phyloP scores from a whole-genome alignment of 2,888 invertebrate species.

The Aethes cnicana region DNA sequence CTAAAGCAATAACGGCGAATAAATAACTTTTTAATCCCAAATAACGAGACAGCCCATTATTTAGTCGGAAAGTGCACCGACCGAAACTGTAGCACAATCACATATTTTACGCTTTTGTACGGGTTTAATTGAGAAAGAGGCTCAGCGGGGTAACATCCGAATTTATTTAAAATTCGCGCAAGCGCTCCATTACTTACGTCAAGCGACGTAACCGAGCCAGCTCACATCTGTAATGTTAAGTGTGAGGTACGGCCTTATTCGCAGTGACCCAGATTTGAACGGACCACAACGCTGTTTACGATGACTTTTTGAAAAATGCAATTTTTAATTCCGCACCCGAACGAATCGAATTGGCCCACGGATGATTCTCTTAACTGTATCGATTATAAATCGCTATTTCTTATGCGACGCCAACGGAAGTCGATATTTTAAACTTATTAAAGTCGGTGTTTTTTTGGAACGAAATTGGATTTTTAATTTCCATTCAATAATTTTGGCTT shows the following conservation, averaged over 20 bases:
- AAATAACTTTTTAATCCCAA: conserved; percentile 74
- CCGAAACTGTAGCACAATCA: conserved; percentile 75
- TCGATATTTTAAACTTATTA: conserved; percentile 78
- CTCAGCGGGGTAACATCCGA: conserved; percentile 77
- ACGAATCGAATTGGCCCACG: conserved; percentile 62
- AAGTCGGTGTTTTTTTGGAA: conserved; percentile 54
- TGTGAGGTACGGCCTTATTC: conserved; percentile 76
- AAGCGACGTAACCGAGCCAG: conserved; percentile 63
- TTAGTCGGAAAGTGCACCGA: conserved; percentile 63
- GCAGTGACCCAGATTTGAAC: conserved; percentile 75
- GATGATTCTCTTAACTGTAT: conserved; percentile 74
- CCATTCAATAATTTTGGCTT: conserved; percentile 52
- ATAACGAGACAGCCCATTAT: conserved; percentile 72
- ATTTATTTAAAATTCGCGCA: conserved; percentile 72
- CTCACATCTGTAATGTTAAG: conserved; percentile 73
- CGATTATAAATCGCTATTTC: conserved; percentile 75
- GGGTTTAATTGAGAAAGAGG: conserved; percentile 78
- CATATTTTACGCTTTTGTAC: conserved; percentile 78
- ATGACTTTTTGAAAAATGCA: conserved; percentile 81
- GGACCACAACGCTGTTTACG: conserved; percentile 72
- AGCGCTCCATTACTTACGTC: conserved; percentile 76
- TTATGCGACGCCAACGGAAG: conserved; percentile 70
- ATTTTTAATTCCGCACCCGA: conserved; percentile 72
- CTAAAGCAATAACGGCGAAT: conserved; percentile 51
- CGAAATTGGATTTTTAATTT: conserved; percentile 58